Percentiles rank a stretch among this genome's conserved stretches.
phyloP scores from a whole-genome alignment of 2,888 invertebrate genomes.

The Cantharis nigra region DNA sequence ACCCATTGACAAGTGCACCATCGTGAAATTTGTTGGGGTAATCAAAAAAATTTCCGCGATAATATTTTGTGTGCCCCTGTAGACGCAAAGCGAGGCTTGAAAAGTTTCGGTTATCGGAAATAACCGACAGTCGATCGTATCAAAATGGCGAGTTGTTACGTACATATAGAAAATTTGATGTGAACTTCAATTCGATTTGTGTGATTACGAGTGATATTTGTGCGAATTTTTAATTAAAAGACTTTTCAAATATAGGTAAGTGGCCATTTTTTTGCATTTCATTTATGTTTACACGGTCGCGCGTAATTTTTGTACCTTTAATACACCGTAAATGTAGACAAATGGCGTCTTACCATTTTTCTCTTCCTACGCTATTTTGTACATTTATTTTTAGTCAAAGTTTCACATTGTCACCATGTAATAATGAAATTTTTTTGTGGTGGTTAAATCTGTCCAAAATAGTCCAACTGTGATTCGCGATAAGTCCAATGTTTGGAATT shows the following conservation, averaged over 20 bases:
- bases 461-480: neutral
- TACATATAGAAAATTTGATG: constrained; percentile 49
- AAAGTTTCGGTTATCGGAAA: constrained; percentile 9
- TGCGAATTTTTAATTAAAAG: constrained; percentile 56
- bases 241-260: constrained; percentile 54
- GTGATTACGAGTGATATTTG: constrained; percentile 57
- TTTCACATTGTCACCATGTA: constrained; percentile 12
- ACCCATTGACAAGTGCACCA: neutral
- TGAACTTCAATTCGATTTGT: constrained; percentile 50
- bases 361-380: constrained; percentile 20
- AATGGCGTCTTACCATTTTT: constrained; percentile 23
- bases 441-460: neutral
- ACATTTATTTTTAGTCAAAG: constrained; percentile 18
- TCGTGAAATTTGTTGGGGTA: neutral
- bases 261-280: constrained; percentile 11
- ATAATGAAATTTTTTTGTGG: neutral
- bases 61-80: neutral
- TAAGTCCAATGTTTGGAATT: neutral
- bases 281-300: neutral
- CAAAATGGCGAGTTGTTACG: constrained; percentile 51
- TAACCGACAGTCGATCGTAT: constrained; percentile 25
- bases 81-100: neutral
- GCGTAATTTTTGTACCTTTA: neutral
- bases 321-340: constrained; percentile 6
- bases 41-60: neutral